Percentiles rank a stretch among this genome's conserved stretches.
Evolutionary conservation across 2,797 vertebrate genomes (phyloP).

Genomic region (Benthosema pterotum): DNA sequence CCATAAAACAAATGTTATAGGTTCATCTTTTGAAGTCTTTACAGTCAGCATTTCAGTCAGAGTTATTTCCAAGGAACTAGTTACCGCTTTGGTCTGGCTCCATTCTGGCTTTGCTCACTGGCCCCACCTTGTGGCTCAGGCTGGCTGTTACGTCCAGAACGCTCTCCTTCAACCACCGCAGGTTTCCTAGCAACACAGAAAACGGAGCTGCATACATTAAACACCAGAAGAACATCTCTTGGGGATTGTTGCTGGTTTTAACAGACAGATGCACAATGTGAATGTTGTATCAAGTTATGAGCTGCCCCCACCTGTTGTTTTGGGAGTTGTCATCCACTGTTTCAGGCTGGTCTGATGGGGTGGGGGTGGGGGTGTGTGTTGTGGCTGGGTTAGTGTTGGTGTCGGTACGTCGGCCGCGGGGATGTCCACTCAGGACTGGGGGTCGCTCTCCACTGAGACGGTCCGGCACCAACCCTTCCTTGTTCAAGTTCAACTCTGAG

Average conservation of each 20-base stretch:
- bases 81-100: constrained; percentile 76
- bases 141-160: constrained; percentile 68
- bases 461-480: constrained; percentile 86
- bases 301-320: constrained; percentile 72
- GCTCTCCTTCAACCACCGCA: constrained; percentile 68
- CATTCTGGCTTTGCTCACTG: constrained; percentile 71
- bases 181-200: constrained; percentile 77
- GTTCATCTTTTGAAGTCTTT: constrained; percentile 2
- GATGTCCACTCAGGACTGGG: constrained; percentile 61
- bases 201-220: background rate
- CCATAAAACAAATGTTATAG: constrained; percentile 5
- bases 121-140: constrained; percentile 66
- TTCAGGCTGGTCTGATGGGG: constrained; percentile 50
- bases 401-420: constrained; percentile 77
- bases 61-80: constrained; percentile 9
- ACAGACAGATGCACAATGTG: background rate
- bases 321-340: constrained; percentile 64
- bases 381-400: constrained; percentile 45
- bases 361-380: constrained; percentile 26
- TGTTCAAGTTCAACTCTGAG: constrained; percentile 89
- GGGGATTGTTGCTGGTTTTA: constrained; percentile 33
- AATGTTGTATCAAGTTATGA: background rate
- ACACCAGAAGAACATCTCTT: background rate
- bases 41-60: constrained; percentile 17
- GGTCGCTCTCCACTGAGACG: constrained; percentile 86